Evolutionary conservation across 2,797 vertebrate species (phyloP).

Genomic region (Gallinago solitaria): DNA sequence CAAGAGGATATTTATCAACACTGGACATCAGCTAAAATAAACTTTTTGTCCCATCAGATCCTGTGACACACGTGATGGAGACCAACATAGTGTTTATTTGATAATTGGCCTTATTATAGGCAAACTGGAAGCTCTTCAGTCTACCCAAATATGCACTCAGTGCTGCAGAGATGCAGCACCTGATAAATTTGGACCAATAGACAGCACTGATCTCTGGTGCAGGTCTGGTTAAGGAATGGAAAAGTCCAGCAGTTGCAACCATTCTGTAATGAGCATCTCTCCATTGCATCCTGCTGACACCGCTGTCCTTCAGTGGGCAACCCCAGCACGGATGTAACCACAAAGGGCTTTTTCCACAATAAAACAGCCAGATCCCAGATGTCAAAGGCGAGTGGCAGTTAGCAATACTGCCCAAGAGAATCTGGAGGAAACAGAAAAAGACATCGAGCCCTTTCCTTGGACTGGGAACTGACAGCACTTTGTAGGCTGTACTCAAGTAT

Average conservation of each 20-base stretch:
- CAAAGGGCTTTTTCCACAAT: not conserved
- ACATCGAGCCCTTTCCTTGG: not conserved
- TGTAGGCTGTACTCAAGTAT: not conserved
- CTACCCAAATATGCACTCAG: not conserved
- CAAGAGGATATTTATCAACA: not conserved
- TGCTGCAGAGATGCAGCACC: not conserved
- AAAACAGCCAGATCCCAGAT: not conserved
- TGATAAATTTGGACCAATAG: not conserved
- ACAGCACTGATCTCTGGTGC: not conserved
- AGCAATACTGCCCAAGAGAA: not conserved
- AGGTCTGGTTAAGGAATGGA: not conserved
- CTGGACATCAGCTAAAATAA: not conserved
- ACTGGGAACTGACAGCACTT: not conserved
- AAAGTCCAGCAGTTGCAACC: not conserved
- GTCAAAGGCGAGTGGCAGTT: not conserved
- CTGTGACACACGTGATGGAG: fast-evolving
- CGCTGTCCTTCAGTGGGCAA: not conserved
- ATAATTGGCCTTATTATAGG: not conserved
- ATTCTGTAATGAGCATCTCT: not conserved
- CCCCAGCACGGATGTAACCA: not conserved
- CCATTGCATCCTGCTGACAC: not conserved
- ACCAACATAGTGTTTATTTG: not conserved
- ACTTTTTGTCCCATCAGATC: not conserved
- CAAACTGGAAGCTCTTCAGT: not conserved
- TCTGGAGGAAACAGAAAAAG: not conserved